Evolutionary conservation across 2,113 vertebrate genomes (phyloP), one percentile per base, ranked within the genome.

Genomic region (Neotoma lepida): DNA sequence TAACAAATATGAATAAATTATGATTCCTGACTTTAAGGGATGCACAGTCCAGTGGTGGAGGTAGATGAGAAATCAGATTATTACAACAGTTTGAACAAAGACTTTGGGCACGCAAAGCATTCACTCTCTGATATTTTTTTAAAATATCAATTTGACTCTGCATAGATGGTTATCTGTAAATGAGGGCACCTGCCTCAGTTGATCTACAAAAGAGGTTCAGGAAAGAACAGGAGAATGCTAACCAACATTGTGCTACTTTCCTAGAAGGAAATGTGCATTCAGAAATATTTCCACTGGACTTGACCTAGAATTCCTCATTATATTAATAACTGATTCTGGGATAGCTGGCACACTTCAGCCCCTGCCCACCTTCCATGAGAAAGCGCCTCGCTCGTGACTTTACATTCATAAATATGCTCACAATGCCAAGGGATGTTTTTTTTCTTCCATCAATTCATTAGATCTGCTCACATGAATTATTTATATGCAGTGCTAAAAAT

Each of bases 381-480:
- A 94, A 89, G 95, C 35, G 22, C 85, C 70, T 96, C 87, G 97
- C 95, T 97, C 97, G 97, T 98, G 98, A 98, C 98, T 98, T 98
- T 97, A 98, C 98, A 98, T 98, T 98, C 98, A 98, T 98, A 98
- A 98, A 98, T 98, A 98, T 90, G 96, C 94, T 98, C 96, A 97
- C 97, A 98, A 97, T 97, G 98, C 98, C 98, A 97, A 97, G 98
- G 98, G 98, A 98, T 97, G 95, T 88, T 86, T 93, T 97, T 96
- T 96, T 51, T 22, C 91, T 98, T 96, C 95, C 98, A 98, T 98
- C 98, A 98, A 98, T 98, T 98, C 98, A 98, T 98, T 98, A 98
- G 98, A 98, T 98, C 98, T 98, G 97, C 97, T 98, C 90, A 91
- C 94, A 98, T 98, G 98, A 98, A 98, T 98, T 98, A 98, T 98